Evolutionary conservation across 2,888 invertebrate species (phyloP).

Genomic region (Opisthograptis luteolata): DNA sequence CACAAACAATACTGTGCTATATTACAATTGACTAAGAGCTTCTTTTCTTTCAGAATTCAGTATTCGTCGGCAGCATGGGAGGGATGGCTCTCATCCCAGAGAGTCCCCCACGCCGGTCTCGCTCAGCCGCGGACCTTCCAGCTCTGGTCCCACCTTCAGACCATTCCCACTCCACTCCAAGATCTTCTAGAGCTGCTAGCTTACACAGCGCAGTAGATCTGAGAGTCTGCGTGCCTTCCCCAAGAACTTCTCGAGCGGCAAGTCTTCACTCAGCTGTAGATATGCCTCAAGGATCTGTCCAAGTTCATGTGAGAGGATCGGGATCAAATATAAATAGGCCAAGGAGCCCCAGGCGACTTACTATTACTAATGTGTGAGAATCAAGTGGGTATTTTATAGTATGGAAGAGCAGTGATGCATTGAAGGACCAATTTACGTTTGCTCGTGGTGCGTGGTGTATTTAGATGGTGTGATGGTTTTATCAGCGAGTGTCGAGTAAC

Average conservation of each 20-base stretch:
- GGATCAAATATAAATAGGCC: slow-evolving; percentile 66
- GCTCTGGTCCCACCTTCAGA: slow-evolving; percentile 86
- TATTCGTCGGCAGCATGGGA: slow-evolving; percentile 90
- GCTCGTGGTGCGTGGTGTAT: background rate
- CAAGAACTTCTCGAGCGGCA: slow-evolving; percentile 70
- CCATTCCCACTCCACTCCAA: slow-evolving; percentile 60
- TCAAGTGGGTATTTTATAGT: background rate
- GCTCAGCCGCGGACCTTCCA: slow-evolving; percentile 93
- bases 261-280: slow-evolving; percentile 74
- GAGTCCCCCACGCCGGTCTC: slow-evolving; percentile 89
- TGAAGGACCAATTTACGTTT: slow-evolving; percentile 41
- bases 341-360: slow-evolving; percentile 70
- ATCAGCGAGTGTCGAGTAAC: background rate
- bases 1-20: too few species aligned
- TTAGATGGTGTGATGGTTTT: background rate
- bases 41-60: too few species aligned
- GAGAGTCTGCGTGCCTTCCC: slow-evolving; percentile 67
- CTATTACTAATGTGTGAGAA: slow-evolving; percentile 68
- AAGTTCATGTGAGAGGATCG: slow-evolving; percentile 74
- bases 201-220: slow-evolving; percentile 76
- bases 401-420: slow-evolving; percentile 22
- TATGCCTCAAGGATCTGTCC: slow-evolving; percentile 68
- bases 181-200: slow-evolving; percentile 75
- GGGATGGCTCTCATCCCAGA: slow-evolving; percentile 87
- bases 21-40: too few species aligned